phyloP scores from a whole-genome alignment of 2,797 vertebrate species.

The Spinus pinus region DNA sequence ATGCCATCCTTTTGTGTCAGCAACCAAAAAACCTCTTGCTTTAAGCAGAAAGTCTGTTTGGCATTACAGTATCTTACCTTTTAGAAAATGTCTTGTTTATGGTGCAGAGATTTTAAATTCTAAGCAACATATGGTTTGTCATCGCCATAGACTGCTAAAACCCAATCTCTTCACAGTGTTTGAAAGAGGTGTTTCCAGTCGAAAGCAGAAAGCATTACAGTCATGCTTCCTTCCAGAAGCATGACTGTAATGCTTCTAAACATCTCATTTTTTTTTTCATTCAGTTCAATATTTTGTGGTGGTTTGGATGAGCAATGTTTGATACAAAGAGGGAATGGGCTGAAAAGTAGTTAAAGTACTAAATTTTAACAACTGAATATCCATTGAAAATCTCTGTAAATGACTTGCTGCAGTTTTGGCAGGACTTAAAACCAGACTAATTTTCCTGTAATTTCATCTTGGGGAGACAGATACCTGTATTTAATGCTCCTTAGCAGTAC shows the following conservation, averaged over 20 bases:
- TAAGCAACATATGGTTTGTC: not conserved
- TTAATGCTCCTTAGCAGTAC: not conserved
- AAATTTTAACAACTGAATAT: not conserved
- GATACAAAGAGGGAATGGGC: not conserved
- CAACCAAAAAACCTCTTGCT: not conserved
- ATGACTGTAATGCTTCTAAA: conserved; percentile 19
- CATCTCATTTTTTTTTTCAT: not conserved
- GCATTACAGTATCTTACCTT: not conserved
- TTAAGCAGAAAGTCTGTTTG: not conserved
- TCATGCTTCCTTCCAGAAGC: not conserved
- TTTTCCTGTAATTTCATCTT: not conserved
- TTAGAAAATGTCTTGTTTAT: not conserved
- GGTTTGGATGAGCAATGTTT: not conserved
- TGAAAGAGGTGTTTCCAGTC: not conserved
- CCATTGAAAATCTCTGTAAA: not conserved
- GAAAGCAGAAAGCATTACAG: not conserved
- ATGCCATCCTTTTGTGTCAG: not conserved
- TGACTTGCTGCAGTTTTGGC: not conserved
- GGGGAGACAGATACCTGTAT: not conserved
- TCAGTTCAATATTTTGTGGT: not conserved
- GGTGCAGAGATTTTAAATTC: not conserved
- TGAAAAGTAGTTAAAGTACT: not conserved
- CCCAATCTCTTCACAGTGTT: not conserved
- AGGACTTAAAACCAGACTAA: not conserved
- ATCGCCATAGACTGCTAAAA: not conserved